Evolutionary conservation across 2,797 vertebrate species (phyloP).

Genomic region (Euthynnus affinis): DNA sequence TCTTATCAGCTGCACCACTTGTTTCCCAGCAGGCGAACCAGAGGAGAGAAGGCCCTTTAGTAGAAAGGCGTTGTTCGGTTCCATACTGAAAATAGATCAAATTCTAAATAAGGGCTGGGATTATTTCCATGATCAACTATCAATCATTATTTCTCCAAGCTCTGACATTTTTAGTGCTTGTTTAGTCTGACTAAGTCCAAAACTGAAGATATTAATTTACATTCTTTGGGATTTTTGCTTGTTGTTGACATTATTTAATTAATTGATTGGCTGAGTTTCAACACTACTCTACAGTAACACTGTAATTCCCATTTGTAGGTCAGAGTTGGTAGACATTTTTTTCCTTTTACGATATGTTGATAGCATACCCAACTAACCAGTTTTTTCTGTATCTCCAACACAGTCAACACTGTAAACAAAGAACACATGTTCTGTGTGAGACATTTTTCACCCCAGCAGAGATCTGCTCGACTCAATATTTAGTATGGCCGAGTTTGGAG

Average conservation of each 20-base stretch:
- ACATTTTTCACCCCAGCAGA: too few species aligned
- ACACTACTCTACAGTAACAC: background rate
- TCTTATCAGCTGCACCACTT: constrained; percentile 49
- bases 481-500: too few species aligned
- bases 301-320: background rate
- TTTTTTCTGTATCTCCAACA: background rate
- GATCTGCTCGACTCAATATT: too few species aligned
- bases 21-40: constrained; percentile 26
- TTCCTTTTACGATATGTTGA: background rate
- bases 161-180: background rate
- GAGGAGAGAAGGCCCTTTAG: background rate
- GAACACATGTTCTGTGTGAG: background rate
- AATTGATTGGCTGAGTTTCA: background rate
- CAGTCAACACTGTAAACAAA: background rate
- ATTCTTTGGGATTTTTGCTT: too few species aligned
- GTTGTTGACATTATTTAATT: too few species aligned
- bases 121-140: background rate
- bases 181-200: background rate
- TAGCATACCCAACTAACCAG: background rate
- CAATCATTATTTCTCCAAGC: background rate
- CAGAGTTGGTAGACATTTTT: background rate
- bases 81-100: background rate
- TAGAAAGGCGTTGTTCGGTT: background rate
- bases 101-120: background rate
- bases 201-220: background rate